These are phyloP conservation scores for Epinephelus moara DNA, from an alignment of 2,113 vertebrate genomes.

Conservation along the genomic window DNA sequence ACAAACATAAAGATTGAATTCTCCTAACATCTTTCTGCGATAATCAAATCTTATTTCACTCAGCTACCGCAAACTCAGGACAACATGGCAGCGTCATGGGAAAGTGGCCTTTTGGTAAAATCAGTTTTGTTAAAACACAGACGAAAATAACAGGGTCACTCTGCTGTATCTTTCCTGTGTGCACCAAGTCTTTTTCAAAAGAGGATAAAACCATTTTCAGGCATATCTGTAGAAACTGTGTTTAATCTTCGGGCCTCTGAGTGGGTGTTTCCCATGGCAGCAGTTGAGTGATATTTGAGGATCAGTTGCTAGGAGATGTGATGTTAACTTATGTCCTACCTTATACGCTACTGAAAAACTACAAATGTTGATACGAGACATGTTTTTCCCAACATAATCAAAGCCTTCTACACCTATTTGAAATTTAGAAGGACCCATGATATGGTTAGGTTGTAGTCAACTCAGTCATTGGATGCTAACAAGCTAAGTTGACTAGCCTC, in stretches of 20 bases:
- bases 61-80: slow-evolving; percentile 25
- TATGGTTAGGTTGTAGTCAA: no score
- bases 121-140: neutral
- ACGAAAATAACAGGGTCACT: slow-evolving; percentile 9
- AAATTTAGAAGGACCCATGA: no score
- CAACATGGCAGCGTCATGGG: slow-evolving; percentile 6
- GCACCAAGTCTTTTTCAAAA: neutral
- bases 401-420: neutral
- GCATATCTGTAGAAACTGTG: slow-evolving; percentile 8
- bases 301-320: neutral
- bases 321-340: neutral
- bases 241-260: slow-evolving; percentile 6
- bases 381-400: neutral
- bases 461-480: neutral
- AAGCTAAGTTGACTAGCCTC: neutral
- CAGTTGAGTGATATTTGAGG: neutral
- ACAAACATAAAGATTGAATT: slow-evolving; percentile 67
- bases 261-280: neutral
- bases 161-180: neutral
- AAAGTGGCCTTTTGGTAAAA: slow-evolving; percentile 7
- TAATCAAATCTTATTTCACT: slow-evolving; percentile 59
- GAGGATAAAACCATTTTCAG: neutral
- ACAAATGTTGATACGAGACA: neutral
- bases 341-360: neutral
- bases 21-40: slow-evolving; percentile 30